Conservation (phyloP, 2,797 vertebrate species). For the Nyctibius grandis region DNA sequence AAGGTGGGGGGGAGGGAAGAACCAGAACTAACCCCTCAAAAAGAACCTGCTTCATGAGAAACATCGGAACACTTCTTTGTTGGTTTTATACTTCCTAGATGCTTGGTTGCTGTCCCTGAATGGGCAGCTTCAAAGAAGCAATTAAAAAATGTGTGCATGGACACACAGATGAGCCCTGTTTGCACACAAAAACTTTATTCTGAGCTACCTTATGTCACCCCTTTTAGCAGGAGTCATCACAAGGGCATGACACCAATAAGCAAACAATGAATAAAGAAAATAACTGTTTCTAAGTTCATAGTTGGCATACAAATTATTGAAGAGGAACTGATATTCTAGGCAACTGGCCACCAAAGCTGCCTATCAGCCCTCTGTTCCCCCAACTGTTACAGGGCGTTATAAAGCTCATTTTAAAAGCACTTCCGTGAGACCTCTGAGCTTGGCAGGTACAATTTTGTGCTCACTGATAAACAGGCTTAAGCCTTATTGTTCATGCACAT, state of each 20-base stretch:
- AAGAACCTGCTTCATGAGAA: conserved; percentile 57
- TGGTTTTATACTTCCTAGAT: conserved; percentile 70
- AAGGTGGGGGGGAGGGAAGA: neutral
- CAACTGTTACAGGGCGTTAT: neutral
- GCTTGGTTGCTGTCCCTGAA: conserved; percentile 66
- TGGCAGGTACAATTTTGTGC: neutral
- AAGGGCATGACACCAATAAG: conserved; percentile 71
- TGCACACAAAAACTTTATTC: conserved; percentile 73
- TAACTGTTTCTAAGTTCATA: conserved; percentile 70
- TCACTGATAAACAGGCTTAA: neutral
- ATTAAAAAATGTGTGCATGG: conserved; percentile 66
- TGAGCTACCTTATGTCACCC: conserved; percentile 74
- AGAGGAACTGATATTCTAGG: conserved; percentile 63
- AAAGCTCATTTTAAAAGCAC: conserved; percentile 7
- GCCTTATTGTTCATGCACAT: neutral
- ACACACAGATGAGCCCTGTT: conserved; percentile 68
- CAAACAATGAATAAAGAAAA: conserved; percentile 72
- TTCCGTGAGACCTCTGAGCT: neutral
- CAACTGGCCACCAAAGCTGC: conserved; percentile 24
- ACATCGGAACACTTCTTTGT: conserved; percentile 65
- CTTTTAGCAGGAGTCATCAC: conserved; percentile 67
- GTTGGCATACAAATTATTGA: conserved; percentile 66
- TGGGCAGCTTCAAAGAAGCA: conserved; percentile 69
- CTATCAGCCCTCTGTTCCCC: conserved; percentile 6
- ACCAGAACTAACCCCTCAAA: neutral